Evolutionary conservation across 2,888 invertebrate species (phyloP).

Genomic region (Criorhina ranunculi): DNA sequence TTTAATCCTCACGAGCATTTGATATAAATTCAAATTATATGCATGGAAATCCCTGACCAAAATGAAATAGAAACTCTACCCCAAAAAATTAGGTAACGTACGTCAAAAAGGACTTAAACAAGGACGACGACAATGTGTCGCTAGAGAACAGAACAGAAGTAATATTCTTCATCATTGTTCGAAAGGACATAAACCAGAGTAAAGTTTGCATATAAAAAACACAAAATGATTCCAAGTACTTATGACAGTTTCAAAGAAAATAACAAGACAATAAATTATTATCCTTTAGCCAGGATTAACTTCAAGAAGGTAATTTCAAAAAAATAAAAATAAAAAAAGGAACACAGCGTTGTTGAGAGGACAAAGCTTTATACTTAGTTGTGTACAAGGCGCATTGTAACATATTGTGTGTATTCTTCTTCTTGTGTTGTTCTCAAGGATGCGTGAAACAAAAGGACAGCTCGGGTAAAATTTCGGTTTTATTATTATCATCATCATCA

Average conservation of each 20-base stretch:
- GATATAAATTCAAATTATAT: slow-evolving; percentile 48
- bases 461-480: slow-evolving; percentile 6
- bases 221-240: slow-evolving; percentile 36
- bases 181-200: slow-evolving; percentile 17
- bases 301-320: slow-evolving; percentile 16
- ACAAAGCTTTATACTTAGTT: slow-evolving; percentile 7
- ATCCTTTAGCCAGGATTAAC: slow-evolving; percentile 35
- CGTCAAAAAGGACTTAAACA: slow-evolving; percentile 32
- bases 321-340: not conserved
- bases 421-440: slow-evolving; percentile 5
- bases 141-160: not conserved
- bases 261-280: slow-evolving; percentile 50
- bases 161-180: slow-evolving; percentile 16
- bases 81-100: not conserved
- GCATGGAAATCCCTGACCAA: slow-evolving; percentile 34
- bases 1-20: slow-evolving; percentile 4
- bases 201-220: slow-evolving; percentile 44
- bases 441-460: not conserved
- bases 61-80: not conserved
- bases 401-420: too few species aligned
- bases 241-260: slow-evolving; percentile 45
- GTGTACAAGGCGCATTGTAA: slow-evolving; percentile 12
- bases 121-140: not conserved
- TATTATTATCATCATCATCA: slow-evolving; percentile 19
- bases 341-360: slow-evolving; percentile 4